Base-by-base conservation (phyloP, 2,113 vertebrate genomes). In the Cochlearius cochlearius region DNA sequence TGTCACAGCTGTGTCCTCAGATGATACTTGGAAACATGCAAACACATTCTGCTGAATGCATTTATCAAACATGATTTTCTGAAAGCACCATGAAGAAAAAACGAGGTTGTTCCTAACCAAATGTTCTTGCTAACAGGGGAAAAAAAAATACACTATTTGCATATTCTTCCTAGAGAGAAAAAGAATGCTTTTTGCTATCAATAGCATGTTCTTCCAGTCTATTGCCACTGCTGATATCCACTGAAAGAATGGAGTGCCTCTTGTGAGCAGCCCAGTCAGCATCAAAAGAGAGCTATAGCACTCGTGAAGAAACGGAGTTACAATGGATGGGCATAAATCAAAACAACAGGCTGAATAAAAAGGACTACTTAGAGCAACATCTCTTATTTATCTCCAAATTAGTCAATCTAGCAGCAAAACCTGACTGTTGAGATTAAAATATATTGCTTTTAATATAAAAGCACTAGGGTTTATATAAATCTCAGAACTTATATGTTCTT, bases 1-100 rank as follows among this genome's bases (percentile, higher is more conserved):
- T 92, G 83, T 85, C 93, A 92, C 68, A 78, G 73, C 86, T 75
- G 77, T 52, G 91, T 67, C 89, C 91, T 95, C 77, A 89, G n/a
- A 74, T 81, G 60, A 30, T 58, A 87, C 77, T 74, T 81, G 45
- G 68, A 94, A 92, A 88, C 60, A 95, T 1, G 36, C 63, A 92
- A 86, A 69, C 32, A 69, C 32, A n/a, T 92, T 84, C 93, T 59
- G 45, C 47, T 86, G 50, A 88, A 88, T 0, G 0, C 89, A 84
- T 83, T 83, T 27, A 92, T 58, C 55, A 91, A 64, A 67, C 19
- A 11, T 4, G 13, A 26, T 88, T 68, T 55, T 43, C 75, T 83
- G n/a, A 19, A 86, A 81, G 29, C 26, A 25, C 21, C 77, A 76
- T 5, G 12, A 81, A 85, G 11, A 8, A 80, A 89, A 76, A 62